Evolutionary conservation across 2,797 vertebrate genomes (phyloP).

Genomic region (Calcarius lapponicus): DNA sequence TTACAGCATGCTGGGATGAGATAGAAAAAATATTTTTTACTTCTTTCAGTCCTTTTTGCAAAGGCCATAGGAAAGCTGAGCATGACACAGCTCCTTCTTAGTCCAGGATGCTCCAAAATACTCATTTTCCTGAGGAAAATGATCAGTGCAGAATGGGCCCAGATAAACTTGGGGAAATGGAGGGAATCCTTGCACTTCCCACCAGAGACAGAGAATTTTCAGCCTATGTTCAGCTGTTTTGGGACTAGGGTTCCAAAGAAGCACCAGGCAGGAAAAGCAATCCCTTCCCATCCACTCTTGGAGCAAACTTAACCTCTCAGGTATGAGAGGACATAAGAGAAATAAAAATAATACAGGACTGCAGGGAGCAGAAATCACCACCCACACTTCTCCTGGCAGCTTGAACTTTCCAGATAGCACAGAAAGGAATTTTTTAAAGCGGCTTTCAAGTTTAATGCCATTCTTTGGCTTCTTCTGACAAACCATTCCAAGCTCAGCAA

Average conservation of each 20-base stretch:
- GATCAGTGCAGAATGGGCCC: not conserved
- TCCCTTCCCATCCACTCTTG: not conserved
- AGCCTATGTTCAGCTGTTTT: not conserved
- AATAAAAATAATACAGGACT: not conserved
- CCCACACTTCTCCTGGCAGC: not conserved
- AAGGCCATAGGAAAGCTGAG: not conserved
- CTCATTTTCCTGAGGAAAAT: not conserved
- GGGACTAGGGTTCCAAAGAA: not conserved
- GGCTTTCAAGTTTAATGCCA: not conserved
- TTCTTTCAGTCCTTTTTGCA: not conserved
- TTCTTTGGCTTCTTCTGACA: not conserved
- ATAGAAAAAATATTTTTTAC: not conserved
- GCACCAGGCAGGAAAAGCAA: not conserved
- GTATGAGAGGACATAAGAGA: not conserved
- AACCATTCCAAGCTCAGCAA: not conserved
- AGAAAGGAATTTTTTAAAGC: not conserved
- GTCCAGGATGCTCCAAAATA: not conserved
- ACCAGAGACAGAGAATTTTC: not conserved
- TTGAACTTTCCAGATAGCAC: not conserved
- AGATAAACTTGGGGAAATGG: not conserved
- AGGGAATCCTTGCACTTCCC: not conserved
- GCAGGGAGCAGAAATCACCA: not conserved
- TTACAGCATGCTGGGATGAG: not conserved
- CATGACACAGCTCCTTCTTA: not conserved
- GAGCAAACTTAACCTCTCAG: not conserved